Conservation (phyloP, 2,888 invertebrate genomes). For the Plebejus melissa region DNA sequence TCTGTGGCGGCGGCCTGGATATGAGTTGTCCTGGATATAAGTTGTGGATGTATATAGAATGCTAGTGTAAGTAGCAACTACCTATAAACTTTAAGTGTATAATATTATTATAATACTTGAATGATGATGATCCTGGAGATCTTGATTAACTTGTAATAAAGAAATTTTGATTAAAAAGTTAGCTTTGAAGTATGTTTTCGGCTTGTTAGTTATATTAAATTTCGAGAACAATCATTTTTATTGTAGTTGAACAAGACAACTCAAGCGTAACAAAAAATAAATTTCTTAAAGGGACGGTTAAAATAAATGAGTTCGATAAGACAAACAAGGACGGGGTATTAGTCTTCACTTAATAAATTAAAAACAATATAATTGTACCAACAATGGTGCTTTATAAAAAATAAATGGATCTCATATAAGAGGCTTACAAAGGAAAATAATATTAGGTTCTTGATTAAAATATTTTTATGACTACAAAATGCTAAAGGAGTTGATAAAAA, state of each 20-base stretch:
- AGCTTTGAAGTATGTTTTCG: neutral
- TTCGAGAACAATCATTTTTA: neutral
- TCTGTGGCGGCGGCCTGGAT: slow-evolving; percentile 80
- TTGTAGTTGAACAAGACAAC: neutral
- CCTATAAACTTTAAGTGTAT: neutral
- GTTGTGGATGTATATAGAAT: too few species aligned
- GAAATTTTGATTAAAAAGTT: neutral
- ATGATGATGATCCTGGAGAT: neutral
- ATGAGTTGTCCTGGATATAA: slow-evolving; percentile 45
- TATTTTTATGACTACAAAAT: neutral
- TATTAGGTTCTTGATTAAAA: slow-evolving; percentile 5
- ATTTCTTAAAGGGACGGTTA: neutral
- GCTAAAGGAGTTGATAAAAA: neutral
- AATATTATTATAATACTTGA: neutral
- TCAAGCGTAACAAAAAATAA: slow-evolving; percentile 3
- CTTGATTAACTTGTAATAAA: neutral
- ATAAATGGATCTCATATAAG: slow-evolving; percentile 19
- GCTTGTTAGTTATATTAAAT: neutral
- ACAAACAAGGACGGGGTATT: slow-evolving; percentile 6
- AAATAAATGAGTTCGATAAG: neutral
- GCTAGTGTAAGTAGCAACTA: neutral
- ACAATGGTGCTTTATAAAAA: slow-evolving; percentile 4
- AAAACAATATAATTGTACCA: slow-evolving; percentile 4
- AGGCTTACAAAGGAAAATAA: slow-evolving; percentile 19
- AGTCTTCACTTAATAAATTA: slow-evolving; percentile 1